phyloP scores from a whole-genome alignment of 2,888 invertebrate species.

The Perizoma flavofasciatum region DNA sequence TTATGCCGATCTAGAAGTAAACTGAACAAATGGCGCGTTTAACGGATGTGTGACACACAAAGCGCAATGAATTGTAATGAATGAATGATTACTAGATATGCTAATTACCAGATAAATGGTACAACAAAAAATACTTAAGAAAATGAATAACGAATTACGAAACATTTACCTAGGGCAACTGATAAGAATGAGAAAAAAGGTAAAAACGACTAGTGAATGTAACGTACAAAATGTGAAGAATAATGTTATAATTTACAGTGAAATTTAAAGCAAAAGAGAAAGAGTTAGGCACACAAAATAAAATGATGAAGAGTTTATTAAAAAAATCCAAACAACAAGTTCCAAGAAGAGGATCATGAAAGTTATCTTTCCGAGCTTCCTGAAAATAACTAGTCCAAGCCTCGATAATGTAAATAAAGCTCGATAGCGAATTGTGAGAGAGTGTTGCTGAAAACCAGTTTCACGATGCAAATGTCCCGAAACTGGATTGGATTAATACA shows the following conservation, averaged over 20 bases:
- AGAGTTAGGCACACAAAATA: too few relatives aligned
- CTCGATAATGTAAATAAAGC: slow-evolving; percentile 31
- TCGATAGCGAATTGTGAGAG: slow-evolving; percentile 35
- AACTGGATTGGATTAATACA: slow-evolving; percentile 35
- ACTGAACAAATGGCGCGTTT: slow-evolving; percentile 38
- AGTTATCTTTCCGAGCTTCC: too few relatives aligned
- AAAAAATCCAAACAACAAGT: too few relatives aligned
- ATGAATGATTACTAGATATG: slow-evolving; percentile 34
- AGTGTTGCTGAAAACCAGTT: slow-evolving; percentile 53
- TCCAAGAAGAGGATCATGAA: too few relatives aligned
- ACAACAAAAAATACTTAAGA: slow-evolving; percentile 4
- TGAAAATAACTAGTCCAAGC: too few relatives aligned
- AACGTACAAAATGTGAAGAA: too few relatives aligned
- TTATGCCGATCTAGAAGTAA: slow-evolving; percentile 36
- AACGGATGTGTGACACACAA: slow-evolving; percentile 48
- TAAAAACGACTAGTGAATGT: too few relatives aligned
- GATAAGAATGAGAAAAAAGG: background rate
- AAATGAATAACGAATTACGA: background rate
- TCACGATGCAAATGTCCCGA: slow-evolving; percentile 70
- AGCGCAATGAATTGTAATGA: slow-evolving; percentile 42
- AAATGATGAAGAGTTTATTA: too few relatives aligned
- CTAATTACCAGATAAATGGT: slow-evolving; percentile 28
- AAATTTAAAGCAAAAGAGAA: background rate
- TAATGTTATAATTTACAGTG: too few relatives aligned
- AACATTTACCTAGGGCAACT: background rate